These are phyloP conservation scores for Pteronura brasiliensis DNA, from an alignment of 2,113 vertebrate species.

Conservation along the genomic window DNA sequence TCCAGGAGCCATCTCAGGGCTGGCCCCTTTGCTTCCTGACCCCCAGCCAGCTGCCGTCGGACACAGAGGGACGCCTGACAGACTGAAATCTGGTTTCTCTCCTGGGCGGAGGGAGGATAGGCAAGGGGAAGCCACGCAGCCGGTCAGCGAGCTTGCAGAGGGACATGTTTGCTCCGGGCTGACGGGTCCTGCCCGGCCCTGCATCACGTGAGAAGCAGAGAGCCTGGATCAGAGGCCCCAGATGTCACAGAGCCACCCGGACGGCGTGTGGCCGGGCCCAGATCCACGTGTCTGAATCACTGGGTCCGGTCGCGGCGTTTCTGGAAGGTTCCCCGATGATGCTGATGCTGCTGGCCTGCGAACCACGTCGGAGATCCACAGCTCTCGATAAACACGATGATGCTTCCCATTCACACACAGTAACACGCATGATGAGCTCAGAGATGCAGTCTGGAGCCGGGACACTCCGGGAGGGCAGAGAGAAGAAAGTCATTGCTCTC, in stretches of 20 bases:
- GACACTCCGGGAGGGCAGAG: background rate
- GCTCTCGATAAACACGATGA: background rate
- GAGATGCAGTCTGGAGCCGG: background rate
- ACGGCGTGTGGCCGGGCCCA: background rate
- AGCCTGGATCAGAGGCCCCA: background rate
- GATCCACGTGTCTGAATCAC: background rate
- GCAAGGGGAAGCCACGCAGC: background rate
- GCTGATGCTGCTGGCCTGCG: background rate
- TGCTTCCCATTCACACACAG: background rate
- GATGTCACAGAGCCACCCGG: too few relatives aligned
- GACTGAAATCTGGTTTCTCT: background rate
- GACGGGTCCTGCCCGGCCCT: background rate
- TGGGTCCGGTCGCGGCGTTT: background rate
- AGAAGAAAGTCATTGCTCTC: background rate
- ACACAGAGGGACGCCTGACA: background rate
- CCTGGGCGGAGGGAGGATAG: too few relatives aligned
- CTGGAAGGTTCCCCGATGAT: background rate
- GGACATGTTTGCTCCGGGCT: background rate
- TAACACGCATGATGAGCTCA: background rate
- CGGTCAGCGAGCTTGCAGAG: background rate
- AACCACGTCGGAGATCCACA: background rate
- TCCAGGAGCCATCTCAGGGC: background rate
- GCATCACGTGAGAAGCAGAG: fast-evolving
- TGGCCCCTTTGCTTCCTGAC: background rate
- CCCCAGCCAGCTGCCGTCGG: background rate